Evolutionary conservation across 2,113 vertebrate species (phyloP).

Genomic region (Semicossyphus pulcher): DNA sequence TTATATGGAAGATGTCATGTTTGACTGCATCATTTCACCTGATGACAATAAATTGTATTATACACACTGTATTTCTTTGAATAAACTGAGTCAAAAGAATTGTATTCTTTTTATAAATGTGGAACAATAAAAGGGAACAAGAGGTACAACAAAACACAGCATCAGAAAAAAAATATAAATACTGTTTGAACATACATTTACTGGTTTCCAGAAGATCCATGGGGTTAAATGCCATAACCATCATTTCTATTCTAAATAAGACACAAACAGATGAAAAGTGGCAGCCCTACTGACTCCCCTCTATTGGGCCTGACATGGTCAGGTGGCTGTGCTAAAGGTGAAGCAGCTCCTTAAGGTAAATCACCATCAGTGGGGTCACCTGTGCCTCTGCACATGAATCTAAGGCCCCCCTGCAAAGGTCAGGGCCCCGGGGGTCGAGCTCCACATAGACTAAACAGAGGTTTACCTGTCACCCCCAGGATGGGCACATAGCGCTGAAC

Average conservation of each 20-base stretch:
- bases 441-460: background rate
- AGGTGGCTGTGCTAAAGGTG: constrained; percentile 69
- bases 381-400: constrained; percentile 7
- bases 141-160: background rate
- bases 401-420: constrained; percentile 60
- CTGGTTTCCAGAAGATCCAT: too few species aligned
- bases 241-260: background rate
- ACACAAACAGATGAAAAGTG: constrained; percentile 21
- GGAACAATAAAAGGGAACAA: background rate
- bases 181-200: background rate
- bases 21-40: constrained; percentile 52
- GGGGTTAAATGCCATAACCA: background rate
- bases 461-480: constrained; percentile 47
- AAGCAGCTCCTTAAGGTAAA: constrained; percentile 71
- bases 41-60: constrained; percentile 59
- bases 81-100: constrained; percentile 44
- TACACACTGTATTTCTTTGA: constrained; percentile 61
- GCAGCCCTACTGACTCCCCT: constrained; percentile 15
- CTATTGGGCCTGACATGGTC: constrained; percentile 34
- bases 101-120: background rate
- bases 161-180: background rate
- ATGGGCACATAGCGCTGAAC: background rate
- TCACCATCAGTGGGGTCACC: constrained; percentile 25
- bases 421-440: constrained; percentile 33
- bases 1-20: constrained; percentile 66